Evolutionary conservation across 2,113 vertebrate genomes (phyloP).

Genomic region (Natator depressus): DNA sequence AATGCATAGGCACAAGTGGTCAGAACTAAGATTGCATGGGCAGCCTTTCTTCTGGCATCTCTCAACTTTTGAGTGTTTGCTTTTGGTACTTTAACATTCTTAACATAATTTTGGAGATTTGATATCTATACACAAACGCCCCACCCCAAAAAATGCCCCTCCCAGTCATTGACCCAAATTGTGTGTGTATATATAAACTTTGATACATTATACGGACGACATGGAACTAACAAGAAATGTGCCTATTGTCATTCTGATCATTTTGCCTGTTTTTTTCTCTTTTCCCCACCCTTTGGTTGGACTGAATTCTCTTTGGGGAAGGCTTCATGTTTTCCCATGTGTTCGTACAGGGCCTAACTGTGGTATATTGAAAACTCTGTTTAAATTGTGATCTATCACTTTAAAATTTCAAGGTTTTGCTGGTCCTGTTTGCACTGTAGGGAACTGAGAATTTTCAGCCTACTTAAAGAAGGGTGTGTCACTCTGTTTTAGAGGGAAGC

Average conservation of each 20-base stretch:
- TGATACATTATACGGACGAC: background rate
- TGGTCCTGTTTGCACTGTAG: background rate
- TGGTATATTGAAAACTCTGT: background rate
- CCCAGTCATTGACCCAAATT: background rate
- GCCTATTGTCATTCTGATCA: background rate
- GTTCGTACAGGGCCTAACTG: background rate
- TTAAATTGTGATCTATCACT: background rate
- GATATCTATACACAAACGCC: background rate
- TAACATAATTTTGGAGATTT: background rate
- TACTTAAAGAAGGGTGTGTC: background rate
- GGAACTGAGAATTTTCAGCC: background rate
- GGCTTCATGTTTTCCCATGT: background rate
- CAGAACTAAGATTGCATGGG: background rate
- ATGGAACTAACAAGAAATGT: background rate
- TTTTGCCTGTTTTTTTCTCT: background rate
- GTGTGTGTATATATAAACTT: background rate
- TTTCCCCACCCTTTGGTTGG: background rate
- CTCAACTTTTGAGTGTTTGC: background rate
- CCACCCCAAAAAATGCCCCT: background rate
- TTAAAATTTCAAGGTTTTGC: background rate
- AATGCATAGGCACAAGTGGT: background rate
- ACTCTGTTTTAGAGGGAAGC: background rate
- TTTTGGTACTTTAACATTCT: background rate
- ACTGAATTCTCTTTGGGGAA: background rate
- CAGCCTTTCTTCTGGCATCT: background rate